Evolutionary conservation across 2,113 vertebrate genomes (phyloP).

Genomic region (Pangasianodon hypophthalmus): DNA sequence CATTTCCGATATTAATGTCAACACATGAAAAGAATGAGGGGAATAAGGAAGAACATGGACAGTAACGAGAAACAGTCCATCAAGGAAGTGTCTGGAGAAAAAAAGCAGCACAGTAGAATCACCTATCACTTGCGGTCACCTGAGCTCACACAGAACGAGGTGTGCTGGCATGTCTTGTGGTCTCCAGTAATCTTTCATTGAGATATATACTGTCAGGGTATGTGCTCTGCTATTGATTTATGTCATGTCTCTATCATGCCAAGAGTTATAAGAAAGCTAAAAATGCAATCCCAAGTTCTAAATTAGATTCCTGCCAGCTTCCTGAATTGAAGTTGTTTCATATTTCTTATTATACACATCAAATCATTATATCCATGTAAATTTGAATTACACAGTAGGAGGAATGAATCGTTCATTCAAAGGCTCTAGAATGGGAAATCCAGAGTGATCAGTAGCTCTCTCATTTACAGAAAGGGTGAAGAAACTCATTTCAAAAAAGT

Average conservation of each 20-base stretch:
- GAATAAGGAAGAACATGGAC: background rate
- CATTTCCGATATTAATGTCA: background rate
- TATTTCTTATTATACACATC: background rate
- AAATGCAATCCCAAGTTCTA: background rate
- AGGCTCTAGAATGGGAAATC: conserved; percentile 14
- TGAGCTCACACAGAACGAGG: background rate
- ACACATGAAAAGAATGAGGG: background rate
- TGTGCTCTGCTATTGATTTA: background rate
- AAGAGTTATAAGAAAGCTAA: background rate
- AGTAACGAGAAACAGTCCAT: background rate
- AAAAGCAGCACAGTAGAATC: background rate
- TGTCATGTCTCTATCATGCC: background rate
- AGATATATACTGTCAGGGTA: background rate
- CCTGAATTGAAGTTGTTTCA: background rate
- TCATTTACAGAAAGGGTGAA: background rate
- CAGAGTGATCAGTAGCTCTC: conserved; percentile 13
- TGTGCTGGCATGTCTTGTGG: background rate
- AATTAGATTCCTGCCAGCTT: background rate
- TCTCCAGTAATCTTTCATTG: background rate
- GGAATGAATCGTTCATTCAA: conserved; percentile 32
- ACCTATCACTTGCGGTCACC: conserved; percentile 15
- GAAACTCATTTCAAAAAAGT: conserved; percentile 43
- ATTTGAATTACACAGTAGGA: conserved; percentile 13
- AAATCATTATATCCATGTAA: background rate
- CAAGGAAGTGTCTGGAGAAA: background rate